Conservation (phyloP, 2,113 vertebrate genomes). For the Varanus komodoensis region DNA sequence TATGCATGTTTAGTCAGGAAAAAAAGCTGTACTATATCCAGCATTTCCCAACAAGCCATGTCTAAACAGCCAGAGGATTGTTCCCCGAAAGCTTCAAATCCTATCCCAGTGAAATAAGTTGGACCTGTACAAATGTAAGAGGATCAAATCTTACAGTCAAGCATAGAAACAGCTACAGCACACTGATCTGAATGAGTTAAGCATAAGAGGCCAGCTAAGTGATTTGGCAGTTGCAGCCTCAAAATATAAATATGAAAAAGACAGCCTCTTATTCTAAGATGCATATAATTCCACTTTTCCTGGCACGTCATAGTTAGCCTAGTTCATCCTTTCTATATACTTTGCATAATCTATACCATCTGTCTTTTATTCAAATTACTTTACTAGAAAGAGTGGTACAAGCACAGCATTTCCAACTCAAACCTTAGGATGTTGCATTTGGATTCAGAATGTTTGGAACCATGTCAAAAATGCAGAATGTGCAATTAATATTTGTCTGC, state of each 20-base stretch:
- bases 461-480: neutral
- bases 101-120: neutral
- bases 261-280: neutral
- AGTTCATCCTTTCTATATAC: neutral
- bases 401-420: neutral
- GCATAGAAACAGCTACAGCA: neutral
- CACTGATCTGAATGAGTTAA: neutral
- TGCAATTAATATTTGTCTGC: neutral
- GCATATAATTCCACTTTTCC: neutral
- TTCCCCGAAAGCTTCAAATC: neutral
- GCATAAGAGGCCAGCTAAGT: neutral
- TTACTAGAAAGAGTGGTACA: constrained; percentile 15
- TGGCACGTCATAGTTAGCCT: neutral
- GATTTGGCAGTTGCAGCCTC: neutral
- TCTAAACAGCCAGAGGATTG: too few relatives aligned
- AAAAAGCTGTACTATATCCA: too few relatives aligned
- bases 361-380: neutral
- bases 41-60: too few relatives aligned
- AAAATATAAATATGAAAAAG: neutral
- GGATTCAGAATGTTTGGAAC: neutral
- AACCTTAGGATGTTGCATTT: neutral
- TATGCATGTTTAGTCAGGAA: too few relatives aligned
- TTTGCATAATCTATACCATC: neutral
- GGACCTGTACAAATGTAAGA: neutral
- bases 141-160: neutral